Conservation (phyloP, 2,888 invertebrate species). For the Tethea ocularis region DNA sequence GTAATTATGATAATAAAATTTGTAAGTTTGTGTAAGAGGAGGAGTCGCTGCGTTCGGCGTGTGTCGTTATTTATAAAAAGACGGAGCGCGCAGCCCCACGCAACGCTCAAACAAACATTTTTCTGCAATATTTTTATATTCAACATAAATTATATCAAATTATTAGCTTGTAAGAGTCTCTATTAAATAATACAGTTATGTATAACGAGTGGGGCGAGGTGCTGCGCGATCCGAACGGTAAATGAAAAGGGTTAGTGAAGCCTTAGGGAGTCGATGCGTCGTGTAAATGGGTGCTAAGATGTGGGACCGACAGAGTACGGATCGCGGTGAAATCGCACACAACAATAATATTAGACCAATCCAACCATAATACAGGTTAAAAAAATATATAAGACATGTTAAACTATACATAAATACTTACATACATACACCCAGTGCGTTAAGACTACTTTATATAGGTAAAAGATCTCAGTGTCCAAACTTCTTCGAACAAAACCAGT, state of each 20-base stretch:
- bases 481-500: slow-evolving; percentile 77
- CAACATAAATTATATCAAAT: slow-evolving; percentile 58
- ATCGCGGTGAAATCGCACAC: slow-evolving; percentile 26
- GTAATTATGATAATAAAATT: slow-evolving; percentile 2
- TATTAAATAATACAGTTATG: slow-evolving; percentile 21
- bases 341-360: slow-evolving; percentile 36
- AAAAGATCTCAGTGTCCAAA: slow-evolving; percentile 79
- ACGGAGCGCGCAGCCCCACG: slow-evolving; percentile 15
- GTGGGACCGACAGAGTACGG: slow-evolving; percentile 52
- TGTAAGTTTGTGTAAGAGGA: slow-evolving; percentile 6
- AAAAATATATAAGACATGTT: slow-evolving; percentile 26
- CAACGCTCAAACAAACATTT: slow-evolving; percentile 14
- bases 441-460: slow-evolving; percentile 50
- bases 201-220: slow-evolving; percentile 12
- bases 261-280: slow-evolving; percentile 50
- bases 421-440: slow-evolving; percentile 52
- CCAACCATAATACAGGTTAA: slow-evolving; percentile 47
- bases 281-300: slow-evolving; percentile 67
- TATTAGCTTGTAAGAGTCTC: slow-evolving; percentile 50
- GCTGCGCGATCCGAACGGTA: slow-evolving; percentile 44
- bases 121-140: slow-evolving; percentile 68
- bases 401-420: slow-evolving; percentile 20
- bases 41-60: slow-evolving; percentile 6
- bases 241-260: slow-evolving; percentile 57
- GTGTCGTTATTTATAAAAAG: background rate